Percentiles rank a stretch among this genome's conserved stretches.
These are phyloP conservation scores for Drosophila sturtevanti DNA, from an alignment of 1,140 invertebrate genomes.

Conservation along the genomic window DNA sequence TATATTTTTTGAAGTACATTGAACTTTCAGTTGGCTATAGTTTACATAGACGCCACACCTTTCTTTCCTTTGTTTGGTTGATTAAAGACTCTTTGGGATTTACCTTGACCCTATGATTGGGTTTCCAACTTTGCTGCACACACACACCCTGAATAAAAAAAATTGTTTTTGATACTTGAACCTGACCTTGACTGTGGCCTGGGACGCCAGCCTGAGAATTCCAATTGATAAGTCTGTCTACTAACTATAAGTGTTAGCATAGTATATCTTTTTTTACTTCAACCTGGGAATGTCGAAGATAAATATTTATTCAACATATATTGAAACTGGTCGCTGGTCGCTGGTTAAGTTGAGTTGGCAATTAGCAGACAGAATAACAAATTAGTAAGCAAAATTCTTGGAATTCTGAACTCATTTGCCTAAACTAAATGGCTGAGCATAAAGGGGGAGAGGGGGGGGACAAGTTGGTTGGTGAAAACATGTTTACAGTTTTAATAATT, in stretches of 20 bases:
- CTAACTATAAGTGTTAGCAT: neutral
- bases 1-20: no score
- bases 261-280: neutral
- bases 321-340: constrained; percentile 1
- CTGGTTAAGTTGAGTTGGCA: constrained; percentile 11
- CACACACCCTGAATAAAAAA: no score
- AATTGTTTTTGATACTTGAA: constrained; percentile 4
- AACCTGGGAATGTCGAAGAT: neutral
- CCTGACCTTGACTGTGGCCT: neutral
- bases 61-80: neutral
- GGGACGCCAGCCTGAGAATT: neutral
- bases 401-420: constrained; percentile 66
- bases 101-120: neutral
- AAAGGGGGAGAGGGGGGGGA: constrained; percentile 16
- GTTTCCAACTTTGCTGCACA: no score
- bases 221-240: constrained; percentile 8
- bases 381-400: constrained; percentile 57
- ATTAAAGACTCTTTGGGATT: neutral
- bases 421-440: no score
- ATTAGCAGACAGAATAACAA: constrained; percentile 38
- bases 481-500: constrained; percentile 53
- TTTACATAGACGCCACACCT: neutral
- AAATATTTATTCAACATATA: constrained; percentile 13
- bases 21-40: neutral
- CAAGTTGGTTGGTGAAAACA: constrained; percentile 55